phyloP scores from a whole-genome alignment of 2,113 vertebrate genomes.

The Cyprinus carpio region DNA sequence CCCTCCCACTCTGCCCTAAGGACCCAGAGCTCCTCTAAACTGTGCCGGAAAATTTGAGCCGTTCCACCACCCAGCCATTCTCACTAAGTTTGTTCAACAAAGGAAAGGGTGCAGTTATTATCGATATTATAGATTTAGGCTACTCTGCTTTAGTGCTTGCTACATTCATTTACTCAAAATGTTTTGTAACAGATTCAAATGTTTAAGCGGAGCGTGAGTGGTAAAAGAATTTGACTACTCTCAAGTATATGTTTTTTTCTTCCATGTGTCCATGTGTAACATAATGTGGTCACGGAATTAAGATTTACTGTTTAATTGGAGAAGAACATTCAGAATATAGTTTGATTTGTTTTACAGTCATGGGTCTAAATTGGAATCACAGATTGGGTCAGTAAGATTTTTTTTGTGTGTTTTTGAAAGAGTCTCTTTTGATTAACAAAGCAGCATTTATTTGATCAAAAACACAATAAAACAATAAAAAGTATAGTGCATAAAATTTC shows the following conservation, averaged over 20 bases:
- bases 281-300: background rate
- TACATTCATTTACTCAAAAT: background rate
- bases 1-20: constrained; percentile 19
- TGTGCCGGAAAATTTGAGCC: constrained; percentile 13
- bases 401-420: background rate
- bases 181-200: background rate
- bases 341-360: background rate
- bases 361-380: background rate
- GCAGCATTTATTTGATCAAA: no score
- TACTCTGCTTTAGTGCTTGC: background rate
- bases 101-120: background rate
- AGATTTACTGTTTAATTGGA: background rate
- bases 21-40: background rate
- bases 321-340: background rate
- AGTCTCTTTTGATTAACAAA: background rate
- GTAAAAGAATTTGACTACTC: background rate
- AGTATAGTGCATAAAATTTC: no score
- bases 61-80: background rate
- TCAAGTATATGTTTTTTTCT: background rate
- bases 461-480: no score
- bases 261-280: background rate
- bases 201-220: background rate
- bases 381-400: background rate
- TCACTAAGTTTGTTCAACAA: constrained; percentile 6
- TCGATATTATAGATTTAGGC: background rate